Conservation (phyloP, 2,888 invertebrate genomes). For the Toxonevra muliebris region DNA sequence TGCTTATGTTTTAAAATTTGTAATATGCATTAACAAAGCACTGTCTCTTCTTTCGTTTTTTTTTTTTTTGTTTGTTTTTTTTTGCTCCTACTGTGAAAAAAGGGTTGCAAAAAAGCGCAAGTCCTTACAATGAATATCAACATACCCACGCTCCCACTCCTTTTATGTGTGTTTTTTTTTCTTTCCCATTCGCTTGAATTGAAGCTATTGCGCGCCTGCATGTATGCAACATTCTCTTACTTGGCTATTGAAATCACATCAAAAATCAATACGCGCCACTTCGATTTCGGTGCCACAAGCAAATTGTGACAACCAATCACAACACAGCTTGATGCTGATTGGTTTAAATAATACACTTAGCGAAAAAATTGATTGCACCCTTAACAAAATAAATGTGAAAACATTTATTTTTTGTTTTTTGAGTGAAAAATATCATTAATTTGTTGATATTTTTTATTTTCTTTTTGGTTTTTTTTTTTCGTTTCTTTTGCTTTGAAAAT, state of each 20-base stretch:
- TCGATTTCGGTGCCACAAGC: constrained; percentile 56
- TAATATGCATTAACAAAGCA: not conserved
- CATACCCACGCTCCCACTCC: constrained; percentile 2
- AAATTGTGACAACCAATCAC: constrained; percentile 49
- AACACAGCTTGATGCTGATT: constrained; percentile 55
- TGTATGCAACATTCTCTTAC: not conserved
- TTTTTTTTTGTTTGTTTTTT: too few relatives aligned
- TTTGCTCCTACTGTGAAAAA: not conserved
- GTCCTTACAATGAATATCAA: constrained; percentile 31
- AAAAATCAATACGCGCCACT: constrained; percentile 56
- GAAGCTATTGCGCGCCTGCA: constrained; percentile 31
- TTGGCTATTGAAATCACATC: constrained; percentile 57
- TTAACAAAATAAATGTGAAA: constrained; percentile 5
- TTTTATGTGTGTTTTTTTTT: not conserved
- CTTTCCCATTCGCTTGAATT: constrained; percentile 30
- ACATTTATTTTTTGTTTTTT: not conserved
- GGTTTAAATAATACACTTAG: constrained; percentile 46
- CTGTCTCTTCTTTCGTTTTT: too few relatives aligned
- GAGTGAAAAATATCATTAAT: not conserved
- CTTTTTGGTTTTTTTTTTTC: not conserved
- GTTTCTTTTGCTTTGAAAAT: not conserved
- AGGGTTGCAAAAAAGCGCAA: constrained; percentile 17
- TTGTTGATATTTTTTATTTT: not conserved
- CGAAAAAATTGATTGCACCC: constrained; percentile 29
- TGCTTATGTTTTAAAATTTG: constrained; percentile 10